A percentile compares a stretch with the other conserved stretches of the same genome.
These are phyloP conservation scores for Ectobius pallidus DNA, from an alignment of 2,888 invertebrate species.

Conservation along the genomic window DNA sequence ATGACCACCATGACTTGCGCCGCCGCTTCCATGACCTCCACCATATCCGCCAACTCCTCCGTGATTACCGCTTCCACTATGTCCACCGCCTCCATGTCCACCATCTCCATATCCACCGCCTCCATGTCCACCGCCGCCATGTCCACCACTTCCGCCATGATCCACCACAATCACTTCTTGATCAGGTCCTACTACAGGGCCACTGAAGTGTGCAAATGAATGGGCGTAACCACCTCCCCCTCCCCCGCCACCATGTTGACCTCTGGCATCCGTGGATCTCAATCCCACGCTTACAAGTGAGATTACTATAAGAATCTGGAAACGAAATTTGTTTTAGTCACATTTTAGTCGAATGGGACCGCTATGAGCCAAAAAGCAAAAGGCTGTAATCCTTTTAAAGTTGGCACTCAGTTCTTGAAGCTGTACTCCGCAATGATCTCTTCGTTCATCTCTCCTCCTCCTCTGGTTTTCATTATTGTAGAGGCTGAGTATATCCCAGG, in stretches of 20 bases:
- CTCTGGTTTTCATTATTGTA: too few species aligned
- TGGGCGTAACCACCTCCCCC: conserved; percentile 33
- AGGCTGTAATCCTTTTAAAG: too few species aligned
- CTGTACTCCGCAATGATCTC: too few species aligned
- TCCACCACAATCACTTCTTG: conserved; percentile 11
- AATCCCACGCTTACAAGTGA: not conserved
- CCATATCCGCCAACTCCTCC: too few species aligned
- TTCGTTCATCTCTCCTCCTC: too few species aligned
- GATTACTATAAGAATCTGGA: not conserved
- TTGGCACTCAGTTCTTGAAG: too few species aligned
- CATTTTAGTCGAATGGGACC: too few species aligned
- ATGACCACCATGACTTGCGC: conserved; percentile 39
- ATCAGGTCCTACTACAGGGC: conserved; percentile 36
- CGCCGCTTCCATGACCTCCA: not conserved
- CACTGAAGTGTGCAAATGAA: conserved; percentile 35
- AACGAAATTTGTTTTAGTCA: too few species aligned
- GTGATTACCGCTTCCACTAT: not conserved
- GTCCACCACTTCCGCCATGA: not conserved
- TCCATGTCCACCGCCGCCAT: not conserved
- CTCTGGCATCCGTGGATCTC: not conserved
- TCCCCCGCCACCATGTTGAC: conserved; percentile 11
- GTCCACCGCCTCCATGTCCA: not conserved
- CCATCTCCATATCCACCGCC: not conserved
- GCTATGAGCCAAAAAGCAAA: too few species aligned
- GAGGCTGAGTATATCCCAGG: too few species aligned